Base-by-base conservation (phyloP, 92 coral and sea anemone genomes). In the Umimayanthus chanpuru region DNA sequence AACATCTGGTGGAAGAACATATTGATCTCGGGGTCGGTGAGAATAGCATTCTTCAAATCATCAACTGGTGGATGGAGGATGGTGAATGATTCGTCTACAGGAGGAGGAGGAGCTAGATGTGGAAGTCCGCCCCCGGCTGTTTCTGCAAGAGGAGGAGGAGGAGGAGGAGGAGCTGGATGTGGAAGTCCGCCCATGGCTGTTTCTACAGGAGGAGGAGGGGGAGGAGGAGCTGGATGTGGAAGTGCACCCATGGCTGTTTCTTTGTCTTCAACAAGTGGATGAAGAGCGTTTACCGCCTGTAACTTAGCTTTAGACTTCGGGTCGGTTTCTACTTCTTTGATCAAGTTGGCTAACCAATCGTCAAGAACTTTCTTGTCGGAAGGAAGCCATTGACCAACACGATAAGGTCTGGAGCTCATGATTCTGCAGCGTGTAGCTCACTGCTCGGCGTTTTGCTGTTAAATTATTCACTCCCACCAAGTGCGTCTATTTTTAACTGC, bases 1-100 rank as follows among this genome's bases (percentile, higher is more conserved):
- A 92, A 92, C 94, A 92, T 92, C 82, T 92, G 89, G 71, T 92
- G 93, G 71, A 92, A 92, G 88, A 92, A 88, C 93, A 92, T 92
- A 89, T 92, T 92, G 89, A 92, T 85, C 91, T 90, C 94, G 75
- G 92, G 92, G 76, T 90, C 92, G 81, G 81, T 77, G 75, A 85
- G 81, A 38, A 90, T 90, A 5, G 85, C 81, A 9, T 91, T 32
- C 92, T 32, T 29, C 90, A 91, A 80, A 5, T 20, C 88, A 84
- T 89, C 40, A 80, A 91, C 92, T 25, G 94, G 94, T 72, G 36
- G 10, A 89, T 91, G 91, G 4, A 91, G 94, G 71, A 28, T n/a
- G n/a, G n/a, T 28, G 49, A 85, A 41, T 32, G 85, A 71, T 77
- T 88, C 88, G 1, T 78, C 55, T n/a, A 68, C 90, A 0, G 79